Evolutionary conservation across 37 sponge, comb jelly and placozoan genomes (phyloP), one percentile per base, ranked within the genome.

Genomic region (Halichondria panicea): DNA sequence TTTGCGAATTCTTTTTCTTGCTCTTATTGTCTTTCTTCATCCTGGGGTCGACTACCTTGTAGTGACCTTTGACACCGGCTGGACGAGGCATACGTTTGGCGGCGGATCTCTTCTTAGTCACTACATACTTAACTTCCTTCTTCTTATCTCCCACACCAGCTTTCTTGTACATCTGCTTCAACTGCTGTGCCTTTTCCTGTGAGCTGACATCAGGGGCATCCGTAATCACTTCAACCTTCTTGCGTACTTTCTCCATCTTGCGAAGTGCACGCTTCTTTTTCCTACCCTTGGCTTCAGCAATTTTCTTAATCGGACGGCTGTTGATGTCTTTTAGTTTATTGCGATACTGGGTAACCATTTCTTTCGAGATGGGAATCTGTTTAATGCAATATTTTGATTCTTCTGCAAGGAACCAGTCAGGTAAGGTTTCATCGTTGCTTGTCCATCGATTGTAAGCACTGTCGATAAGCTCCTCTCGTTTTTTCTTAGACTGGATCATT

Each of bases 11-110:
- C 30, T 22, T 28, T n/a, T 40, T 25, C 76, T 45, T 63, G 31
- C 64, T 52, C 34, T 91, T 79, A 6, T 66, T 86, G 71, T 98
- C 99, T 66, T 98, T 98, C 87, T 98, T 98, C 99, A 95, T 92
- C 19, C 99, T 43, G 0, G 86, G 76, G 75, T 98, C 99, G 33
- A 98, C 99, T n/a, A 87, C 84, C 54, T 95, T 95, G 67, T 82
- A 95, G 21, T 46, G 80, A 19, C 99, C 99, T 43, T 87, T 90
- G 9, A 95, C 99, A 12, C 90, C 91, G 56, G 88, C 77, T 22
- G 99, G 99, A 41, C 95, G 44, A 5, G 66, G 64, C 13, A 85
- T 80, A 64, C 81, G 81, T 63, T 74, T 84, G 71, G 81, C 90
- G 63, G 60, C 55, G 40, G 46, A 42, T 25, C 89, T 82, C 61